phyloP scores from a whole-genome alignment of 2,888 invertebrate species.

The Thecocarcelia acutangulata region DNA sequence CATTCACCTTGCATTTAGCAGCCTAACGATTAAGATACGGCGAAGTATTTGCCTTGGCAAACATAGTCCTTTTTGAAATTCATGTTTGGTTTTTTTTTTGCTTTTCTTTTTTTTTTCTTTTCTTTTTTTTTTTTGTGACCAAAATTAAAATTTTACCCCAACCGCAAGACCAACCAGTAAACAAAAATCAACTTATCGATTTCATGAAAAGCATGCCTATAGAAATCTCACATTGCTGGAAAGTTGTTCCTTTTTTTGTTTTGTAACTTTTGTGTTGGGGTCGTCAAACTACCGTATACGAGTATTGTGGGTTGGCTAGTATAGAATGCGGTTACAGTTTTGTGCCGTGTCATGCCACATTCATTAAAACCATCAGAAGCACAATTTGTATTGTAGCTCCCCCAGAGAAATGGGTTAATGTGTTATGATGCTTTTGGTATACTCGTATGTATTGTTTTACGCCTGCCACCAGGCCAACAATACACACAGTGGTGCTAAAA shows the following conservation, averaged over 20 bases:
- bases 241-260: neutral
- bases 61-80: no score
- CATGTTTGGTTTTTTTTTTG: no score
- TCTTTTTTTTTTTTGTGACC: neutral
- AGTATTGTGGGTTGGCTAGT: neutral
- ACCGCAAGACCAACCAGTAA: neutral
- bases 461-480: slow-evolving; percentile 2
- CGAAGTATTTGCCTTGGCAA: neutral
- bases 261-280: neutral
- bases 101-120: no score
- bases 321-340: slow-evolving; percentile 12
- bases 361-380: slow-evolving; percentile 61
- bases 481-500: no score
- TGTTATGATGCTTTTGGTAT: slow-evolving; percentile 48
- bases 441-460: neutral
- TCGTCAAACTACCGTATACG: neutral
- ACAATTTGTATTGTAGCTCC: slow-evolving; percentile 13
- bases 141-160: neutral
- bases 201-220: neutral
- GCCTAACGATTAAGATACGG: neutral
- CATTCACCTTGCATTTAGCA: neutral
- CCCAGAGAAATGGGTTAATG: slow-evolving; percentile 64
- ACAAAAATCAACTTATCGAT: slow-evolving; percentile 33
- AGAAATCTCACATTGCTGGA: slow-evolving; percentile 1
- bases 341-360: slow-evolving; percentile 51